phyloP scores from a whole-genome alignment of 2,888 invertebrate genomes.

The Volucella zonaria region DNA sequence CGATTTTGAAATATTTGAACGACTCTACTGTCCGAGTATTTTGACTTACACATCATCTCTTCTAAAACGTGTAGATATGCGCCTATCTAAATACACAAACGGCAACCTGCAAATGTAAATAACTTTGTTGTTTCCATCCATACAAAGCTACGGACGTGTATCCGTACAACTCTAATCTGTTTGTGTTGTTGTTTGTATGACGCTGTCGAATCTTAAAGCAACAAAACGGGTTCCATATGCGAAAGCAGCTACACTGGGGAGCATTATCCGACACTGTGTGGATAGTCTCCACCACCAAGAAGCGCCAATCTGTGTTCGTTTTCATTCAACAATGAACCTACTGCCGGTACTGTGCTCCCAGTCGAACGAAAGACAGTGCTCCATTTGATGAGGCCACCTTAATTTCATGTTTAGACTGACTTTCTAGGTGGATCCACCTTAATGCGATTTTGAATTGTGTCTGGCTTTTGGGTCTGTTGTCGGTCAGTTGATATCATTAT shows the following conservation, averaged over 20 bases:
- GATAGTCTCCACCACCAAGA: constrained; percentile 24
- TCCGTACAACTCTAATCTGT: too few relatives aligned
- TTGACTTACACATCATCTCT: too few relatives aligned
- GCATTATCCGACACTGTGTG: neutral
- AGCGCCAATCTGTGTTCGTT: constrained; percentile 3
- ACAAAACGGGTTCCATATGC: constrained; percentile 8
- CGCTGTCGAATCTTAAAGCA: neutral
- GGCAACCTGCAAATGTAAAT: too few relatives aligned
- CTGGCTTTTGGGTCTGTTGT: constrained; percentile 9
- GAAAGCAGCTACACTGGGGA: constrained; percentile 3
- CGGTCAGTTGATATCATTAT: constrained; percentile 1
- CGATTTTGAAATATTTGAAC: too few relatives aligned
- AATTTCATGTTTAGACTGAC: constrained; percentile 51
- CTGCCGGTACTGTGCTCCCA: constrained; percentile 66
- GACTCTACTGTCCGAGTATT: too few relatives aligned
- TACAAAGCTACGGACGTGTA: too few relatives aligned
- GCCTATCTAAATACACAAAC: too few relatives aligned
- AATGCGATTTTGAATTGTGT: constrained; percentile 33
- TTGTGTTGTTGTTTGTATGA: neutral
- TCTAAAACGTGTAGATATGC: too few relatives aligned
- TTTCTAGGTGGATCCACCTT: constrained; percentile 54
- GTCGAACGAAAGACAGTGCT: constrained; percentile 75
- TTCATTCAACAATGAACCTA: constrained; percentile 51
- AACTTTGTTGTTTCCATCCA: too few relatives aligned
- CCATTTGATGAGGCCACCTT: constrained; percentile 76